These are phyloP conservation scores for Macrocentrus cingulum DNA, from an alignment of 1,140 invertebrate genomes.

Conservation along the genomic window DNA sequence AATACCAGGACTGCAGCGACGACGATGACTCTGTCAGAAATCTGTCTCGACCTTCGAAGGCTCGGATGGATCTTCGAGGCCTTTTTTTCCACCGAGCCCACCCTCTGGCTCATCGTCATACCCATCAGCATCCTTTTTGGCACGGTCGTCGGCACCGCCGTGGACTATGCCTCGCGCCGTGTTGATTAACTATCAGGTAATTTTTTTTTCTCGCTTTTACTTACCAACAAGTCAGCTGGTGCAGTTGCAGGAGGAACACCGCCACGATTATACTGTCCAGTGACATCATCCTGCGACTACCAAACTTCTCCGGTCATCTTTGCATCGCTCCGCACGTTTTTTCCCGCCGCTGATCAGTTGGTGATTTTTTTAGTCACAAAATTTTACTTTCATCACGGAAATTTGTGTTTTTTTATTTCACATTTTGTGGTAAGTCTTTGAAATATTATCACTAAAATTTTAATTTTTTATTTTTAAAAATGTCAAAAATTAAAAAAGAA, in stretches of 20 bases:
- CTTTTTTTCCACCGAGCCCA: neutral
- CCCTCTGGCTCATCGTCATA: slow-evolving; percentile 9
- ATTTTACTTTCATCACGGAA: no score
- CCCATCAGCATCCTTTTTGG: slow-evolving; percentile 5
- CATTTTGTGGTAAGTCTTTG: no score
- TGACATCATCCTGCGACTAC: slow-evolving; percentile 38
- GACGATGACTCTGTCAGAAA: neutral
- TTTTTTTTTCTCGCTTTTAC: slow-evolving; percentile 15
- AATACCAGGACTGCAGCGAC: neutral
- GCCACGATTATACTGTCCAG: slow-evolving; percentile 39
- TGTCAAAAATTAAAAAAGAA: no score
- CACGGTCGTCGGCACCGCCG: slow-evolving; percentile 2
- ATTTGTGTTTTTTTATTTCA: no score
- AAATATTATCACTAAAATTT: no score
- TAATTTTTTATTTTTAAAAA: no score
- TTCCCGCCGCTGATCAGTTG: neutral
- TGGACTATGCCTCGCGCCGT: neutral
- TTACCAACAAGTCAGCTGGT: slow-evolving; percentile 45
- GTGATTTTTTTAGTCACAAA: no score
- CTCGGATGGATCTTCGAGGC: neutral
- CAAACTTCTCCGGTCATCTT: slow-evolving; percentile 24
- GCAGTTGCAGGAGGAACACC: slow-evolving; percentile 43
- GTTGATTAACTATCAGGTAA: neutral
- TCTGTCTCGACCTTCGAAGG: neutral
- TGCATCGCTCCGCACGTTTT: slow-evolving; percentile 42